Percentiles rank a stretch among this genome's conserved stretches.
Conservation (phyloP, 2,797 vertebrate species). For the Poeciliopsis gracilis region DNA sequence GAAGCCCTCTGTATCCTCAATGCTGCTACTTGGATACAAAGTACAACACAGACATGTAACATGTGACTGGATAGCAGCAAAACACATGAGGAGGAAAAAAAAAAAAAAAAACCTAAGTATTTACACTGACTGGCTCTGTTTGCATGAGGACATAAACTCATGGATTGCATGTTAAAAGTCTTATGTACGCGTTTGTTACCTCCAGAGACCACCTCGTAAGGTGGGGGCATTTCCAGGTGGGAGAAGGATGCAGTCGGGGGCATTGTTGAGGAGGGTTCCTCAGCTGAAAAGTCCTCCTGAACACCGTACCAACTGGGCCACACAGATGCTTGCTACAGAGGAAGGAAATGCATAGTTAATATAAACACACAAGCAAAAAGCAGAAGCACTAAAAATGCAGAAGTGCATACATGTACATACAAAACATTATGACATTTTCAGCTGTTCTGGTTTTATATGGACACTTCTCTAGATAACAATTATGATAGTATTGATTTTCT, state of each 20-base stretch:
- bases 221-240: slow-evolving; percentile 86
- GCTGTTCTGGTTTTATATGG: slow-evolving; percentile 5
- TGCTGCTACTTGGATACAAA: neutral
- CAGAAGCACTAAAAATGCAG: slow-evolving; percentile 7
- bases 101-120: neutral
- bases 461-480: neutral
- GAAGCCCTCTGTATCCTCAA: neutral
- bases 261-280: slow-evolving; percentile 80
- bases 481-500: neutral
- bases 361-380: neutral
- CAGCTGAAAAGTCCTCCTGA: slow-evolving; percentile 83
- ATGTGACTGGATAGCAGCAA: neutral
- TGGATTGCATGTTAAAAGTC: neutral
- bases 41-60: neutral
- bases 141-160: slow-evolving; percentile 2
- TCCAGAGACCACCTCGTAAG: slow-evolving; percentile 85
- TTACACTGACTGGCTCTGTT: neutral
- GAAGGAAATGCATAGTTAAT: slow-evolving; percentile 10
- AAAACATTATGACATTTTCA: neutral
- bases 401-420: neutral
- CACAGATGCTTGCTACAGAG: slow-evolving; percentile 77
- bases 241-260: slow-evolving; percentile 84
- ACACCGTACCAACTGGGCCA: slow-evolving; percentile 87
- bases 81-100: neutral
- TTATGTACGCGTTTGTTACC: slow-evolving; percentile 59